phyloP scores from a whole-genome alignment of 1,140 invertebrate species.

The Phenacoccus solenopsis region DNA sequence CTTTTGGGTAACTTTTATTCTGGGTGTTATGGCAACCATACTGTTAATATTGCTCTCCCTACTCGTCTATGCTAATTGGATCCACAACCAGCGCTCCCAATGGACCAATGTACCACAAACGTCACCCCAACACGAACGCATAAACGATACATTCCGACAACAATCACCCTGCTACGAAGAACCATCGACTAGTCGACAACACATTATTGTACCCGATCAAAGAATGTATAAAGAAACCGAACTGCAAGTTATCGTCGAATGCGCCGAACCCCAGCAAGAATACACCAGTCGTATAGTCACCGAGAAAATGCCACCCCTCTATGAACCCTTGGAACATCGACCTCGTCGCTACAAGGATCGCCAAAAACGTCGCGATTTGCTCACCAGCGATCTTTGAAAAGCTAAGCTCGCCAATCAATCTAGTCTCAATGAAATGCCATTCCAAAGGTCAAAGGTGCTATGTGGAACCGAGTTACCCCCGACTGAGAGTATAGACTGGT shows the following conservation, averaged over 20 bases:
- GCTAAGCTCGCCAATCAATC: too few species aligned
- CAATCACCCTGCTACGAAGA: slow-evolving; percentile 22
- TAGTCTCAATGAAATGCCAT: too few species aligned
- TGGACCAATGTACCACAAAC: slow-evolving; percentile 38
- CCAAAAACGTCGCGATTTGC: neutral
- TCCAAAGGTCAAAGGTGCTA: too few species aligned
- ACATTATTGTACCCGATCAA: slow-evolving; percentile 54
- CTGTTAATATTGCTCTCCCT: slow-evolving; percentile 25
- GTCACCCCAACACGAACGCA: slow-evolving; percentile 28
- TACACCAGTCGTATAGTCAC: neutral
- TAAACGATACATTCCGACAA: slow-evolving; percentile 18
- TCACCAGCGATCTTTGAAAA: neutral
- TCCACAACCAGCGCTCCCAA: slow-evolving; percentile 29
- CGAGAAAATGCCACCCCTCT: neutral
- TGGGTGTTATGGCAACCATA: slow-evolving; percentile 25
- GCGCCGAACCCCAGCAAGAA: slow-evolving; percentile 44
- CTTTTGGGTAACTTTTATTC: slow-evolving; percentile 34
- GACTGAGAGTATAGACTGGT: too few species aligned
- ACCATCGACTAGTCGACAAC: slow-evolving; percentile 19
- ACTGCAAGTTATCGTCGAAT: slow-evolving; percentile 68
- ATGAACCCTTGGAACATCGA: neutral
- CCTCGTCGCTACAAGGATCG: neutral
- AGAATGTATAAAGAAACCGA: slow-evolving; percentile 69
- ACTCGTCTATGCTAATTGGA: slow-evolving; percentile 28
- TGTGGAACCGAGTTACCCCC: too few species aligned